Evolutionary conservation across 2,113 vertebrate genomes (phyloP).

Genomic region (Limanda limanda): DNA sequence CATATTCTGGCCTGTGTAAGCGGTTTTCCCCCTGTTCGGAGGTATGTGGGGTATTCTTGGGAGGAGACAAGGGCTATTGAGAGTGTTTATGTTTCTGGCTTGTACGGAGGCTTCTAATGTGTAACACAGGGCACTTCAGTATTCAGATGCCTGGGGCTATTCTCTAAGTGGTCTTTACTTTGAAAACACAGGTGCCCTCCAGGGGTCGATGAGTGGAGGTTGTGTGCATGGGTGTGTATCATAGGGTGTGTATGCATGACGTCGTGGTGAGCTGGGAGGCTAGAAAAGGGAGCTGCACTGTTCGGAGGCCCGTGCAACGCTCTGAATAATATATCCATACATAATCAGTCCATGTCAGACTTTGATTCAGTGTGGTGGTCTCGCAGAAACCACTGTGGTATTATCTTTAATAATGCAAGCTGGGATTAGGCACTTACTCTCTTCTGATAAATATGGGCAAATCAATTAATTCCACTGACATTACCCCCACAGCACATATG

Average conservation of each 20-base stretch:
- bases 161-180: conserved; percentile 86
- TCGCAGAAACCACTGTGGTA: conserved; percentile 78
- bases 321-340: conserved; percentile 84
- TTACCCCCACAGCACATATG: conserved; percentile 58
- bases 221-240: conserved; percentile 63
- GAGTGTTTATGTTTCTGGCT: conserved; percentile 78
- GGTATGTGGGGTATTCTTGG: conserved; percentile 68
- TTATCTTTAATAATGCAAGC: conserved; percentile 85
- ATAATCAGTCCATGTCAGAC: conserved; percentile 78
- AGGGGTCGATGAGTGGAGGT: conserved; percentile 76
- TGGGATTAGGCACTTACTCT: conserved; percentile 78
- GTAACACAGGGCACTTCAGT: conserved; percentile 75
- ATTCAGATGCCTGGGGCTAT: conserved; percentile 81
- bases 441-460: conserved; percentile 80
- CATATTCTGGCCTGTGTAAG: conserved; percentile 46
- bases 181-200: conserved; percentile 83
- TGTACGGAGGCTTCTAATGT: conserved; percentile 74
- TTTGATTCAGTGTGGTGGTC: conserved; percentile 81
- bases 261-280: conserved; percentile 58
- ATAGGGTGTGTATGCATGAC: conserved; percentile 57
- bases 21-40: conserved; percentile 45
- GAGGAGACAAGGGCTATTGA: conserved; percentile 70
- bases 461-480: conserved; percentile 82
- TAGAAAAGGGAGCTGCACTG: conserved; percentile 58
- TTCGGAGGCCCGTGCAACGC: conserved; percentile 63